Percentiles rank a stretch among this genome's conserved stretches.
These are phyloP conservation scores for Eclectus roratus DNA, from an alignment of 2,113 vertebrate species.

Conservation along the genomic window DNA sequence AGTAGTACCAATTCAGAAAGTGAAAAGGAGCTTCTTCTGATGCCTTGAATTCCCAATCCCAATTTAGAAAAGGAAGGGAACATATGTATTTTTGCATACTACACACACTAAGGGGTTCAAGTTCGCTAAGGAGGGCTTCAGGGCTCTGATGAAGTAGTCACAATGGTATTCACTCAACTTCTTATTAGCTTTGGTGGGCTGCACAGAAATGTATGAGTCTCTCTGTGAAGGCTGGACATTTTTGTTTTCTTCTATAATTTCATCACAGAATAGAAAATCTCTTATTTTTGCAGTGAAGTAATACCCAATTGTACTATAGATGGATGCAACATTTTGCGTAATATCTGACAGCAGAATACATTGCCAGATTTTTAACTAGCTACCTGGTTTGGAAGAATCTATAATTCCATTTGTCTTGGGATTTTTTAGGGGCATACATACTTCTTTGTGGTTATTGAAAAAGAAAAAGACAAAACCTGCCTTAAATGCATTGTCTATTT, in stretches of 20 bases:
- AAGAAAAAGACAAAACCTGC: neutral
- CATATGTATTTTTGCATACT: neutral
- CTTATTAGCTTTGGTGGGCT: neutral
- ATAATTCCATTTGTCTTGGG: neutral
- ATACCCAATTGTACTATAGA: neutral
- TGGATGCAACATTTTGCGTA: neutral
- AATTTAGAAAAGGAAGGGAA: neutral
- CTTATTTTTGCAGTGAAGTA: neutral
- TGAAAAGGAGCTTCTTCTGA: neutral
- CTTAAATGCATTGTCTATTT: neutral
- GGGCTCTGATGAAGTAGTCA: neutral
- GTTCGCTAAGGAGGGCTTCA: neutral
- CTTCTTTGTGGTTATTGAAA: neutral
- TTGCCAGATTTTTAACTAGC: neutral
- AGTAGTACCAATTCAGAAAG: neutral
- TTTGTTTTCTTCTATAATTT: neutral
- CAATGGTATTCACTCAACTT: neutral
- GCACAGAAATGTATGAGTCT: neutral
- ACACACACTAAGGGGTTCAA: neutral
- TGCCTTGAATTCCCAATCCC: neutral
- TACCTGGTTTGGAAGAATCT: neutral
- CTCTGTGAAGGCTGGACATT: neutral
- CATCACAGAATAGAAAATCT: neutral
- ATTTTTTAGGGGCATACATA: accelerated
- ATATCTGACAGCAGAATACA: neutral